Evolutionary conservation across 2,797 vertebrate species (phyloP).

Genomic region (Acestrorhynchus altus): DNA sequence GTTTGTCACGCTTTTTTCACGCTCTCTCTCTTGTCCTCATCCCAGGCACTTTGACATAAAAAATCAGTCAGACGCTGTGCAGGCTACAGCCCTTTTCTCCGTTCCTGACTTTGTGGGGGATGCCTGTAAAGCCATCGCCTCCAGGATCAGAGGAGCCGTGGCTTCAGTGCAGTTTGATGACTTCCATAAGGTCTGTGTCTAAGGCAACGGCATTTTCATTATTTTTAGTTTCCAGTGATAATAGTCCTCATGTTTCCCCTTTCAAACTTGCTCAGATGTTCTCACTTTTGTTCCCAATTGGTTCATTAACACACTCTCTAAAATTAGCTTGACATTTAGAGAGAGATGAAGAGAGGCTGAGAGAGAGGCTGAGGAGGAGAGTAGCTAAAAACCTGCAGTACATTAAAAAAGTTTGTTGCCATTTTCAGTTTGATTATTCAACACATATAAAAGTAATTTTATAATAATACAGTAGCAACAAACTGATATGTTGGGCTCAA

Average conservation of each 20-base stretch:
- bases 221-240: too few relatives aligned
- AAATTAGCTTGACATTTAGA: not conserved
- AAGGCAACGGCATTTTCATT: not conserved
- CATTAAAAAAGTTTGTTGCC: too few relatives aligned
- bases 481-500: too few relatives aligned
- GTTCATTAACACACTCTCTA: not conserved
- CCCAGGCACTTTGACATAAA: conserved; percentile 86
- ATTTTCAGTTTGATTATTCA: too few relatives aligned
- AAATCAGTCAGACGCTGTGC: conserved; percentile 24
- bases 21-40: not conserved
- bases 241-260: too few relatives aligned
- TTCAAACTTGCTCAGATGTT: too few relatives aligned
- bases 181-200: conserved; percentile 85
- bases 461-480: too few relatives aligned
- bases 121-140: conserved; percentile 89
- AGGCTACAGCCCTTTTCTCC: conserved; percentile 80
- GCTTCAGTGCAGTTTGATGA: conserved; percentile 91
- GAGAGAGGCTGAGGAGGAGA: too few relatives aligned
- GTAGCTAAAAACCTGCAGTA: too few relatives aligned
- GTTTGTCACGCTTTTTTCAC: not conserved
- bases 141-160: conserved; percentile 86
- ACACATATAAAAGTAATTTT: too few relatives aligned
- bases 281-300: not conserved
- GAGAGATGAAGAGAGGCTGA: too few relatives aligned
- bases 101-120: conserved; percentile 91